phyloP scores from a whole-genome alignment of 2,113 vertebrate genomes.

The Podarcis raffonei region DNA sequence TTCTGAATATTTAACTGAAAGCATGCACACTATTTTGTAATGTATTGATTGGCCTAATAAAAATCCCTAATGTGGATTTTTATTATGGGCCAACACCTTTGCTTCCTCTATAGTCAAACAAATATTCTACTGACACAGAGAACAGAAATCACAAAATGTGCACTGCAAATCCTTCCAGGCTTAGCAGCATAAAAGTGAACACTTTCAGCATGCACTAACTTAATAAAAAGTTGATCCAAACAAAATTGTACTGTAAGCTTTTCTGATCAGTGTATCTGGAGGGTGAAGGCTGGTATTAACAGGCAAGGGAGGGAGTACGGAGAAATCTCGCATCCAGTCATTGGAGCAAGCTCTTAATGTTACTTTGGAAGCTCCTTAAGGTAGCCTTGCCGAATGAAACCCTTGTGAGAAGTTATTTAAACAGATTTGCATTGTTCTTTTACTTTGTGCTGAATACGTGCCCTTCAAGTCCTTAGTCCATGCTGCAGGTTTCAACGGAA shows the following conservation, averaged over 20 bases:
- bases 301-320: fast-evolving
- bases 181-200: background rate
- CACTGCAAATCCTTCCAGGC: background rate
- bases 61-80: background rate
- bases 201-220: fast-evolving
- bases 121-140: background rate
- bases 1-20: too few species aligned
- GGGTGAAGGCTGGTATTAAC: background rate
- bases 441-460: background rate
- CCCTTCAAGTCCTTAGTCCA: background rate
- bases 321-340: background rate
- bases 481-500: background rate
- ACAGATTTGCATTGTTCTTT: background rate
- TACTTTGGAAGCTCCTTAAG: background rate
- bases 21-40: background rate
- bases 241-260: conserved; percentile 3
- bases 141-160: background rate
- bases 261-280: fast-evolving
- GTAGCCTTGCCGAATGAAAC: background rate
- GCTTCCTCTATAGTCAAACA: background rate
- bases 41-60: background rate
- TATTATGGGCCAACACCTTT: background rate
- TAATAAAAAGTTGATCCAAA: background rate
- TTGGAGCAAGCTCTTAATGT: fast-evolving
- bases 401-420: background rate